phyloP scores from a whole-genome alignment of 2,888 invertebrate genomes.

The Lacanobia wlatinum region DNA sequence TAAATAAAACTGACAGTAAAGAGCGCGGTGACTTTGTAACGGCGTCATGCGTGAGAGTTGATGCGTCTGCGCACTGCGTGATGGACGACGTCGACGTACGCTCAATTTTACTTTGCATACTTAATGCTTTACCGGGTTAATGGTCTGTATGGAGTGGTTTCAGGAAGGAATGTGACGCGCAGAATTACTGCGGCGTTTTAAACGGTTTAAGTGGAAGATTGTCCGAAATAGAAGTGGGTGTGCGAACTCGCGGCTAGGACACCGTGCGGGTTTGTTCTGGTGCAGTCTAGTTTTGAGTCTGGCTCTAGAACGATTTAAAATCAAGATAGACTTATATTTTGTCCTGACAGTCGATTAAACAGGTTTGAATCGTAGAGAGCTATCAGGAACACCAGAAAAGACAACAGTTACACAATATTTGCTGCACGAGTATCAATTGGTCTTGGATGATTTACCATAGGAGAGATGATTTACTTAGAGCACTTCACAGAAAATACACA shows the following conservation, averaged over 20 bases:
- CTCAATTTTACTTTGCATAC: constrained; percentile 33
- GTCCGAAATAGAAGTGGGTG: constrained; percentile 41
- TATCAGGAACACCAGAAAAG: background rate
- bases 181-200: constrained; percentile 23
- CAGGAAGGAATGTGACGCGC: constrained; percentile 36
- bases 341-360: background rate
- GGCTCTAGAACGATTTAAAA: constrained; percentile 3
- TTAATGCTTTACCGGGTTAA: constrained; percentile 49
- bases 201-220: constrained; percentile 49
- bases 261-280: constrained; percentile 14
- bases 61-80: constrained; percentile 29
- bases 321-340: background rate
- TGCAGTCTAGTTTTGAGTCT: constrained; percentile 1
- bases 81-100: constrained; percentile 23
- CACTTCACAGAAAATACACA: background rate
- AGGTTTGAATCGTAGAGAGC: background rate
- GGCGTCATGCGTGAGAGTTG: constrained; percentile 44
- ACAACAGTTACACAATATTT: background rate
- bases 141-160: constrained; percentile 44
- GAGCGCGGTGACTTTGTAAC: constrained; percentile 51
- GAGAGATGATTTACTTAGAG: background rate
- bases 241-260: constrained; percentile 14
- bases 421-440: background rate
- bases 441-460: background rate
- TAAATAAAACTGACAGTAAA: constrained; percentile 62